Conservation (phyloP, 2,113 vertebrate genomes). For the Xiphophorus hellerii region DNA sequence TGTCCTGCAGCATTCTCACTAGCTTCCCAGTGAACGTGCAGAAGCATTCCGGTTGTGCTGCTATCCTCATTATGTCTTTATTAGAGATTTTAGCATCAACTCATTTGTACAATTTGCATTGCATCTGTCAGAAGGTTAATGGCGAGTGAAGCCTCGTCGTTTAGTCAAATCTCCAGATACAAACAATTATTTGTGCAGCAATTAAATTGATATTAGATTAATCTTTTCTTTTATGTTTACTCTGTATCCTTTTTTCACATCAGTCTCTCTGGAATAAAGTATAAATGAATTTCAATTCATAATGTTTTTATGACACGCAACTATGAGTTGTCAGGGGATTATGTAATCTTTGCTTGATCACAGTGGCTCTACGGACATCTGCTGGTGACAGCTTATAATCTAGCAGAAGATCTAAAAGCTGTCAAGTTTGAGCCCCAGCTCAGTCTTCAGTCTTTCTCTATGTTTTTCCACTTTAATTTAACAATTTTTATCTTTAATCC, state of each 20-base stretch:
- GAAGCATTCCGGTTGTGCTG: conserved; percentile 9
- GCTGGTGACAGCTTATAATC: conserved; percentile 64
- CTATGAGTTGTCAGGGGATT: conserved; percentile 31
- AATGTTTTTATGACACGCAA: conserved; percentile 21
- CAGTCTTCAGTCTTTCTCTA: conserved; percentile 37
- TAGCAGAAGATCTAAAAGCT: conserved; percentile 51
- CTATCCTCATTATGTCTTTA: conserved; percentile 29
- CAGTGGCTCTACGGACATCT: conserved; percentile 62
- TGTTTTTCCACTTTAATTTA: conserved; percentile 33
- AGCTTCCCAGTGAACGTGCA: conserved; percentile 15
- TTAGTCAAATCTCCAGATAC: conserved; percentile 44
- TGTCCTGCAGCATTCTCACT: conserved; percentile 34
- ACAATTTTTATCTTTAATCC: conserved; percentile 53
- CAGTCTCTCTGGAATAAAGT: conserved; percentile 29
- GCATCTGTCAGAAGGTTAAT: conserved; percentile 43
- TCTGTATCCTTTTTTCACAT: conserved; percentile 18
- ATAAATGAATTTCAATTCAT: conserved; percentile 39
- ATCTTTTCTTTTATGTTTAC: conserved; percentile 29
- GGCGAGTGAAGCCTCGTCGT: conserved; percentile 28
- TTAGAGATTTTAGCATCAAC: conserved; percentile 41
- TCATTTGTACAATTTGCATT: conserved; percentile 47
- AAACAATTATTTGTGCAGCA: conserved; percentile 43
- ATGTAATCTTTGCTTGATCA: conserved; percentile 38
- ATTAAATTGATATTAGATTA: conserved; percentile 44
- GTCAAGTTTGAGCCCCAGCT: conserved; percentile 55